Percentiles rank a stretch among this genome's conserved stretches.
These are phyloP conservation scores for Conus betulinus DNA, from an alignment of 1,140 invertebrate genomes.

Conservation along the genomic window DNA sequence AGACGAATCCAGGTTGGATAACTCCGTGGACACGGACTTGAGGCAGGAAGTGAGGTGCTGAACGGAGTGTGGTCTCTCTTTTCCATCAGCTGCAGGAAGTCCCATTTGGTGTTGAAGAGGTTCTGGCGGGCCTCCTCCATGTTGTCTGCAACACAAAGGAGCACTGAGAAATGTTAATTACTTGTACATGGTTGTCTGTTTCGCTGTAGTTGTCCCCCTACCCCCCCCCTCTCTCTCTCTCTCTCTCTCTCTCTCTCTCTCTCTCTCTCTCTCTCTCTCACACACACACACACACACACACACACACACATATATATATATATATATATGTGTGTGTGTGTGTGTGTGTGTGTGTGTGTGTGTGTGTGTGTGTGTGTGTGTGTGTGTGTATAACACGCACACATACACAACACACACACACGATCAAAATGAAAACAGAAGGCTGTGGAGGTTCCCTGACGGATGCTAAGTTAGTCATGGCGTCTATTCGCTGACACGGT, in stretches of 20 bases:
- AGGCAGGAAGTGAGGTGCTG: background rate
- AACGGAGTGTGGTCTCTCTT: background rate
- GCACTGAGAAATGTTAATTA: background rate
- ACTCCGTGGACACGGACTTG: background rate
- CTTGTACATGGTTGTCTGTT: background rate
- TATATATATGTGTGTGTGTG: background rate
- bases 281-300: constrained; percentile 11
- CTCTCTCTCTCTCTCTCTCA: background rate
- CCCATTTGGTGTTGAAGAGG: constrained; percentile 22
- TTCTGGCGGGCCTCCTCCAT: constrained; percentile 15
- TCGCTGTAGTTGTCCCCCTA: background rate
- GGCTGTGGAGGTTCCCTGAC: too few relatives aligned
- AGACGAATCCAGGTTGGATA: background rate
- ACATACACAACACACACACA: constrained; percentile 23
- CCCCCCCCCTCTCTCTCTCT: background rate
- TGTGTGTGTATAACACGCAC: too few relatives aligned
- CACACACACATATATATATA: constrained; percentile 24
- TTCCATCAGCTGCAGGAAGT: constrained; percentile 26
- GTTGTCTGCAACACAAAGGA: background rate
- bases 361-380: too few relatives aligned
- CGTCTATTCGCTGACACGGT: too few relatives aligned
- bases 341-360: too few relatives aligned
- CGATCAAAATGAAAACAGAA: too few relatives aligned
- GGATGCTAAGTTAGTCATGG: too few relatives aligned
- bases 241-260: background rate